phyloP scores from a whole-genome alignment of 35 echinoderm and acorn worm species.

The Ptychodera flava region DNA sequence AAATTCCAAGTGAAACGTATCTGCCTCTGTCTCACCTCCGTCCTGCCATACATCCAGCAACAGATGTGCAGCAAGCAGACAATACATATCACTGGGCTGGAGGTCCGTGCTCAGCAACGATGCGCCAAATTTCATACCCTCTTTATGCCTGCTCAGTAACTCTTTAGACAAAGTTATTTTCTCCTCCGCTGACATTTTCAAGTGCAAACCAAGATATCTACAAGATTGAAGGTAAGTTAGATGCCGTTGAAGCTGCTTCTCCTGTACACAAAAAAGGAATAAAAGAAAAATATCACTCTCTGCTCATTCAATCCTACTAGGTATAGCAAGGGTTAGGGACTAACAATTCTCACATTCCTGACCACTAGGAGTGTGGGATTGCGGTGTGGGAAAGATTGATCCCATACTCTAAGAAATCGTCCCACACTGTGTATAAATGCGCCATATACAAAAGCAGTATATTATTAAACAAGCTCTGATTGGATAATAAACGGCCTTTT shows the following conservation, averaged over 20 bases:
- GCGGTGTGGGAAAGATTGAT: too few species aligned
- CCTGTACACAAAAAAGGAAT: conserved; percentile 27
- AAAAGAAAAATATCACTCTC: conserved; percentile 3
- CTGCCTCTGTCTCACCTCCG: conserved; percentile 67
- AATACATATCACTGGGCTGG: conserved; percentile 87
- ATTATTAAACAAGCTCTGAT: too few species aligned
- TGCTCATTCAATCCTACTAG: too few species aligned
- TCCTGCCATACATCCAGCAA: conserved; percentile 81
- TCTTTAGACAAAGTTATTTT: conserved; percentile 50
- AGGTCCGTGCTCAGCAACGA: conserved; percentile 54
- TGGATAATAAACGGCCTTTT: too few species aligned
- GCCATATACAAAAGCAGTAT: too few species aligned
- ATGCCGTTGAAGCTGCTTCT: conserved; percentile 80
- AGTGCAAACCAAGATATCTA: conserved; percentile 67
- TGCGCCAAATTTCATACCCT: conserved; percentile 43
- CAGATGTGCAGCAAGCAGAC: conserved; percentile 81
- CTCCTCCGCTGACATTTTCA: conserved; percentile 44
- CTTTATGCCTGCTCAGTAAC: conserved; percentile 40
- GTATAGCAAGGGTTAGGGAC: too few species aligned
- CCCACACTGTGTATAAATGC: too few species aligned
- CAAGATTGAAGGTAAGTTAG: conserved; percentile 60
- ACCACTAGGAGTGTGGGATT: too few species aligned
- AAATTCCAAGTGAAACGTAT: too few species aligned
- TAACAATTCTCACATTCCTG: too few species aligned
- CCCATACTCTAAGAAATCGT: too few species aligned